Conservation (phyloP, 2,888 invertebrate species). For the Cyclophora punctaria region DNA sequence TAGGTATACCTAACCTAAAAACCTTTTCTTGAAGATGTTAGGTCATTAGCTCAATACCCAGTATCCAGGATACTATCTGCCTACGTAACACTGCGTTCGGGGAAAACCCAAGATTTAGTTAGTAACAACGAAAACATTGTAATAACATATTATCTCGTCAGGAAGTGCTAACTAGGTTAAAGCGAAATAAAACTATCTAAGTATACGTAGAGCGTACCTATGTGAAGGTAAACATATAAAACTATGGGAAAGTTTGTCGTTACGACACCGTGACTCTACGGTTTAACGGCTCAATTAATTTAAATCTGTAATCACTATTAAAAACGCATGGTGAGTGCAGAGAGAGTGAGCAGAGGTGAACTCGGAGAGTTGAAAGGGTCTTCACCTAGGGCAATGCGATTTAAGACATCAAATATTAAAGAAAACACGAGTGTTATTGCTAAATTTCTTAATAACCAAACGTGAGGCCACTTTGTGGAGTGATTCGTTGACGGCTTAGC, state of each 20-base stretch:
- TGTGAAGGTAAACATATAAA: slow-evolving; percentile 2
- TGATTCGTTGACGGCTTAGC: slow-evolving; percentile 1
- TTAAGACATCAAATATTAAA: too few species aligned
- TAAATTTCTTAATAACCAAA: too few species aligned
- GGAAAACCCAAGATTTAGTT: slow-evolving; percentile 14
- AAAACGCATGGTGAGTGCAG: slow-evolving; percentile 1
- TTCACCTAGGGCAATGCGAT: too few species aligned
- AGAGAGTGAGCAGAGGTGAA: too few species aligned
- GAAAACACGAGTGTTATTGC: too few species aligned
- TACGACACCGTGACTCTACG: slow-evolving; percentile 4
- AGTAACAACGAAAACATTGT: slow-evolving; percentile 3
- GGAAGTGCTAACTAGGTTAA: slow-evolving; percentile 16
- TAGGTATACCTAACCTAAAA: too few species aligned
- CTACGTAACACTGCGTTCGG: slow-evolving; percentile 2
- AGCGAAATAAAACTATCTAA: neutral
- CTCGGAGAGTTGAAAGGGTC: too few species aligned
- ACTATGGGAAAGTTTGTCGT: slow-evolving; percentile 1
- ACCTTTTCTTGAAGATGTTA: too few species aligned
- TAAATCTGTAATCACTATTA: neutral
- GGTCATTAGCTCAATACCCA: too few species aligned
- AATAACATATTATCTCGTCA: slow-evolving; percentile 2
- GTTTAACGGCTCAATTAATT: too few species aligned
- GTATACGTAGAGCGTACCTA: neutral
- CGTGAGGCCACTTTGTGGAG: neutral
- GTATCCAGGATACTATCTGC: too few species aligned